Conservation (phyloP, 2,888 invertebrate species). For the Drosophila helvetica region DNA sequence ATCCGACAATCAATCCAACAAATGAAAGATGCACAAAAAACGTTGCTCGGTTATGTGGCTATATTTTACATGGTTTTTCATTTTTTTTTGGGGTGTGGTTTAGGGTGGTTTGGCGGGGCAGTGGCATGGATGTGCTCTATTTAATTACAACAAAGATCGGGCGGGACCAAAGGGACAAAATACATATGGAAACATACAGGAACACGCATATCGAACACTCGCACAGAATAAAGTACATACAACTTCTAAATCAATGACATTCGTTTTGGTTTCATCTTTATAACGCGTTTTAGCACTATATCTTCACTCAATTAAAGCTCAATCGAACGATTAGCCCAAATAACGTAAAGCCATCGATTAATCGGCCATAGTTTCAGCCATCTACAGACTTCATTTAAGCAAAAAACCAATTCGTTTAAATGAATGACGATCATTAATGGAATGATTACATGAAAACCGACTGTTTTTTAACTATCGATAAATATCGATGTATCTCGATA, state of each 20-base stretch:
- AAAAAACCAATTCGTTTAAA: not conserved
- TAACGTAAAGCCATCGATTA: not conserved
- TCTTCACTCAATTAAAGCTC: not conserved
- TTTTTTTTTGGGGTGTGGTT: constrained; percentile 17
- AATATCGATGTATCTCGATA: not conserved
- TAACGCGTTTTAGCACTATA: not conserved
- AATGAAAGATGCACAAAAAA: constrained; percentile 51
- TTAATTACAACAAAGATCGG: constrained; percentile 45
- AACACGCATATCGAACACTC: constrained; percentile 48
- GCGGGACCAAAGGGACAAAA: constrained; percentile 40
- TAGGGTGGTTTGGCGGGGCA: constrained; percentile 17
- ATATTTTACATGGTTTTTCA: constrained; percentile 38
- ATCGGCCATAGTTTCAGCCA: not conserved
- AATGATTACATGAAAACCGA: not conserved
- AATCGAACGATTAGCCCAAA: not conserved
- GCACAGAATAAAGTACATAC: constrained; percentile 14
- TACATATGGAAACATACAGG: constrained; percentile 31
- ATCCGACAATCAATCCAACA: constrained; percentile 28
- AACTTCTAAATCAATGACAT: constrained; percentile 13
- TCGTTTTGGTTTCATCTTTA: constrained; percentile 14
- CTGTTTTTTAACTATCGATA: not conserved
- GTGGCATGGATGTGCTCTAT: constrained; percentile 32
- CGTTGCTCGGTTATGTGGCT: constrained; percentile 19
- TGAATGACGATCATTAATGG: not conserved
- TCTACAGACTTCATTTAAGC: not conserved